Evolutionary conservation across 2,888 invertebrate genomes (phyloP).

Genomic region (Parascotia fuliginaria): DNA sequence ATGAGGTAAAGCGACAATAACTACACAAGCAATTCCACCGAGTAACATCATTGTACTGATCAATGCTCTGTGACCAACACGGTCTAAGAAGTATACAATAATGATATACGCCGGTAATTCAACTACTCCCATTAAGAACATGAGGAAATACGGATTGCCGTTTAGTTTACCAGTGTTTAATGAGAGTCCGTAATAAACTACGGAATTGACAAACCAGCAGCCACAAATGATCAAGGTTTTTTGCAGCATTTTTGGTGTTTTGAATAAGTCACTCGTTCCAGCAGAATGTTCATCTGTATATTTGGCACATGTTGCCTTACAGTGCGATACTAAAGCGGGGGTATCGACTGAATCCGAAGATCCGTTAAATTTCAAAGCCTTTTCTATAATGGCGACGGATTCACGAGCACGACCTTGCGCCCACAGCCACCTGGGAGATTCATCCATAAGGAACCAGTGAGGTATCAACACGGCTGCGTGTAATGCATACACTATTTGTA

Average conservation of each 20-base stretch:
- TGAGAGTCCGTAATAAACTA: slow-evolving; percentile 94
- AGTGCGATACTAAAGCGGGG: slow-evolving; percentile 87
- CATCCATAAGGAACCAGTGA: slow-evolving; percentile 94
- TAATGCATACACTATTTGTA: slow-evolving; percentile 92
- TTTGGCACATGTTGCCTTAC: slow-evolving; percentile 81
- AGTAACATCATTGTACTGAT: slow-evolving; percentile 92
- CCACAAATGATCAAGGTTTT: slow-evolving; percentile 93
- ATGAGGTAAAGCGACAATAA: slow-evolving; percentile 89
- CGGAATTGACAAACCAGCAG: slow-evolving; percentile 94
- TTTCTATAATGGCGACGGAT: slow-evolving; percentile 90
- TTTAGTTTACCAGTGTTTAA: slow-evolving; percentile 91
- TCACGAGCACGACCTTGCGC: slow-evolving; percentile 91
- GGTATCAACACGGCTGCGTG: slow-evolving; percentile 90
- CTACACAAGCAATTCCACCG: slow-evolving; percentile 91
- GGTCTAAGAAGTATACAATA: slow-evolving; percentile 91
- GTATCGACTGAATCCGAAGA: slow-evolving; percentile 87
- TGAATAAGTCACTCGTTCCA: slow-evolving; percentile 90
- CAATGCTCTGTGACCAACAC: slow-evolving; percentile 90
- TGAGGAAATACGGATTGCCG: slow-evolving; percentile 92
- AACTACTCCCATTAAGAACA: slow-evolving; percentile 92
- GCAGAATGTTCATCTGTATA: slow-evolving; percentile 81
- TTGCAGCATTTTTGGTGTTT: slow-evolving; percentile 90
- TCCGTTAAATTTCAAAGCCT: slow-evolving; percentile 90
- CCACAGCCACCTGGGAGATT: slow-evolving; percentile 96
- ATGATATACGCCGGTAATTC: slow-evolving; percentile 93